Evolutionary conservation across 1,140 invertebrate species (phyloP).

Genomic region (Tetranychus cinnabarinus): DNA sequence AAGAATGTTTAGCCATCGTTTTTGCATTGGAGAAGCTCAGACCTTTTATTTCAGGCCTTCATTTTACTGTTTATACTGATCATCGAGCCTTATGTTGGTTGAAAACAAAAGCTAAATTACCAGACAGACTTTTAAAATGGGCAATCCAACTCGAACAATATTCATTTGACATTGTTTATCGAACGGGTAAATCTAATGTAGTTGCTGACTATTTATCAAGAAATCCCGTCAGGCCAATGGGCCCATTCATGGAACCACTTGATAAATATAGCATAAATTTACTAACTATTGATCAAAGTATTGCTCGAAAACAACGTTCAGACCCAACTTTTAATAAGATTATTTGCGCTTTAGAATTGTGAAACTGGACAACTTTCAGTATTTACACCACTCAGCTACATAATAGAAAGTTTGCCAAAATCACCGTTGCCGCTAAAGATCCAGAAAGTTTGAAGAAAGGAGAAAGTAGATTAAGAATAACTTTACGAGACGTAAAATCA

Average conservation of each 20-base stretch:
- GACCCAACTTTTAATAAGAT: background rate
- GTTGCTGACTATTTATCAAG: background rate
- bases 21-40: background rate
- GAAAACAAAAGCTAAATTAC: background rate
- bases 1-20: background rate
- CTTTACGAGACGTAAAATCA: no score
- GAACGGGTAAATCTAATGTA: background rate
- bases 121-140: constrained; percentile 10
- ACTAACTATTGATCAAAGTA: background rate
- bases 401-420: no score
- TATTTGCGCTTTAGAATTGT: background rate
- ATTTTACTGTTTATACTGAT: background rate
- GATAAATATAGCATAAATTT: background rate
- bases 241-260: background rate
- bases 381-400: no score
- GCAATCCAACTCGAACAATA: constrained; percentile 10
- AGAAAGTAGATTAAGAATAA: no score
- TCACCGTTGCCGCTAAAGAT: no score
- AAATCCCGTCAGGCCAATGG: background rate
- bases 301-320: background rate
- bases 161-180: constrained; percentile 6
- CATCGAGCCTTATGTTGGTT: background rate
- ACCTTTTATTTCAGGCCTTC: background rate
- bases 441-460: no score
- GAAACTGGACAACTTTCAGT: no score